phyloP scores from a whole-genome alignment of 2,797 vertebrate species.

The Rhinatrema bivittatum region DNA sequence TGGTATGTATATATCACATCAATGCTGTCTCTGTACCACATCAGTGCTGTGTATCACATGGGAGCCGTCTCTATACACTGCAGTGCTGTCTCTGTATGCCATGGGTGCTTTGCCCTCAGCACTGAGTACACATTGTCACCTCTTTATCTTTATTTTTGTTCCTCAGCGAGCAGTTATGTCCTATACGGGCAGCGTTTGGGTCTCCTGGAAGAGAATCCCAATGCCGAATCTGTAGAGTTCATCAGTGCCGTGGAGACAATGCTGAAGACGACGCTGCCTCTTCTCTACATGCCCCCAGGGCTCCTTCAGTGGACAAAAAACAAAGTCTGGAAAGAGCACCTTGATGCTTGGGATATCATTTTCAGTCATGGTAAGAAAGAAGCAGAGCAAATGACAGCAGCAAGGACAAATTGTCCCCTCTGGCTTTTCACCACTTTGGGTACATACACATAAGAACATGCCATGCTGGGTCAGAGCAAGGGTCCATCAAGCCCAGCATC shows the following conservation, averaged over 20 bases:
- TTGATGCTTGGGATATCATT: slow-evolving; percentile 75
- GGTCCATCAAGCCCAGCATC: too few species aligned
- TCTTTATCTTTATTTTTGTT: not conserved
- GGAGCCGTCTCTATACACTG: too few species aligned
- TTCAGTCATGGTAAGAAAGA: slow-evolving; percentile 73
- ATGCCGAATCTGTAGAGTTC: slow-evolving; percentile 58
- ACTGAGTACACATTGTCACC: not conserved
- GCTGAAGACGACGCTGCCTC: slow-evolving; percentile 66
- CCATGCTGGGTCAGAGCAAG: too few species aligned
- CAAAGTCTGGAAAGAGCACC: slow-evolving; percentile 64
- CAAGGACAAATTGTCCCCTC: too few species aligned
- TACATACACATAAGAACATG: too few species aligned
- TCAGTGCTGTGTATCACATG: too few species aligned
- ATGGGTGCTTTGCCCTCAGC: not conserved
- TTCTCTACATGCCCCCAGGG: slow-evolving; percentile 62
- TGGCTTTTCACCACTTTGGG: too few species aligned
- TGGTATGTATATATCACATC: too few species aligned
- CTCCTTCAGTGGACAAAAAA: slow-evolving; percentile 46
- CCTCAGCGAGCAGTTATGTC: slow-evolving; percentile 63
- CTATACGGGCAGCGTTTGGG: slow-evolving; percentile 76
- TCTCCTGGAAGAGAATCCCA: slow-evolving; percentile 58
- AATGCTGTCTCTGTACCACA: too few species aligned
- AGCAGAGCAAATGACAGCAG: too few species aligned
- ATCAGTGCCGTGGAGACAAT: slow-evolving; percentile 60
- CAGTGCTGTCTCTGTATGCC: not conserved